A percentile compares a stretch with the other conserved stretches of the same genome.
Conservation (phyloP, 2,888 invertebrate genomes). For the Euclidia mi region DNA sequence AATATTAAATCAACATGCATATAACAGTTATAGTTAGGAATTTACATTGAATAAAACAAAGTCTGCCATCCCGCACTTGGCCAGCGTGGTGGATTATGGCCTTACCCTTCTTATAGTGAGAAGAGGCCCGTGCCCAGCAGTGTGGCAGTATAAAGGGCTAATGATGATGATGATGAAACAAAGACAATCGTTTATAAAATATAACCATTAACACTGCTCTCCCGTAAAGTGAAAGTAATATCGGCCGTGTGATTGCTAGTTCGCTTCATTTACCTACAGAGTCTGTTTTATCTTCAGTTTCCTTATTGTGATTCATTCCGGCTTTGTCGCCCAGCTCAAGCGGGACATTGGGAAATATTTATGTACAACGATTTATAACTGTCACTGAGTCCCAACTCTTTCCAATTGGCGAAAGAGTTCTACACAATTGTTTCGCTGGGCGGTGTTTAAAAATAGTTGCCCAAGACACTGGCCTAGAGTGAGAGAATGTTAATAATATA, state of each 20-base stretch:
- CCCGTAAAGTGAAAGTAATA: conserved; percentile 8
- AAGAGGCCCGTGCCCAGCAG: too few relatives aligned
- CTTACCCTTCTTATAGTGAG: too few relatives aligned
- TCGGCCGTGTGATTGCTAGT: conserved; percentile 15
- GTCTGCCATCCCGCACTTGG: too few relatives aligned
- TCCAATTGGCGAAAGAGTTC: conserved; percentile 79
- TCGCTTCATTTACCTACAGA: conserved; percentile 34
- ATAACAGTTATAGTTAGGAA: too few relatives aligned
- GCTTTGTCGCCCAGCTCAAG: conserved; percentile 32
- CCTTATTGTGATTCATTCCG: conserved; percentile 53
- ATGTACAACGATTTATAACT: conserved; percentile 75
- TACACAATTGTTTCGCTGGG: conserved; percentile 74
- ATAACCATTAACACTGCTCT: not conserved
- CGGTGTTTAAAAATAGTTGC: conserved; percentile 72
- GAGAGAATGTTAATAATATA: conserved; percentile 67
- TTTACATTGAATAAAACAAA: too few relatives aligned
- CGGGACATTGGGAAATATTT: conserved; percentile 63
- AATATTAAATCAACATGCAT: too few relatives aligned
- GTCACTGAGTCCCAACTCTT: conserved; percentile 74
- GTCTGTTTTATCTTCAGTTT: conserved; percentile 33
- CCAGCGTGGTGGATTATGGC: too few relatives aligned
- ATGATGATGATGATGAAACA: not conserved
- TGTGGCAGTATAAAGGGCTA: too few relatives aligned
- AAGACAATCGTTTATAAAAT: not conserved
- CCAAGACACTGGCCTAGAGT: conserved; percentile 71